phyloP scores from a whole-genome alignment of 2,888 invertebrate species.

The Hoplodrina blanda region DNA sequence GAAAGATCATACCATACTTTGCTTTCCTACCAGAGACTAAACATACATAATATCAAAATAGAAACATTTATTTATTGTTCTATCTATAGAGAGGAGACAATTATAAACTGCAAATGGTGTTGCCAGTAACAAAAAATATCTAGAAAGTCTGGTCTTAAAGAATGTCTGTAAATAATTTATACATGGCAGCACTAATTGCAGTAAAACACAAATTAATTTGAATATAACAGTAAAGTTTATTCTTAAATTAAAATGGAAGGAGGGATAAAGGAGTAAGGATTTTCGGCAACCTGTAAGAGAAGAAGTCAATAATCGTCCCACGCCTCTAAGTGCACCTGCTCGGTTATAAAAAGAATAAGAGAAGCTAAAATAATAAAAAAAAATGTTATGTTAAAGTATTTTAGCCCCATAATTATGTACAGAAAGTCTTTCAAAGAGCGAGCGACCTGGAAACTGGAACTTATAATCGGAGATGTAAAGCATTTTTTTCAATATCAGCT shows the following conservation, averaged over 20 bases:
- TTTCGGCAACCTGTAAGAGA: constrained; percentile 82
- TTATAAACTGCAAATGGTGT: constrained; percentile 37
- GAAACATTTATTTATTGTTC: constrained; percentile 59
- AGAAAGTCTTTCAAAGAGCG: constrained; percentile 12
- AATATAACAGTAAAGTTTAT: constrained; percentile 41
- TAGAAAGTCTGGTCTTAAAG: neutral
- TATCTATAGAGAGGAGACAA: constrained; percentile 46
- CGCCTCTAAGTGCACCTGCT: constrained; percentile 60
- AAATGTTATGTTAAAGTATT: constrained; percentile 43
- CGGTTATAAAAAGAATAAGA: constrained; percentile 65
- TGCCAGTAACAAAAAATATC: constrained; percentile 36
- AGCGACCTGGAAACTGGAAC: neutral
- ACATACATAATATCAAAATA: constrained; percentile 62
- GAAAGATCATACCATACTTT: constrained; percentile 61
- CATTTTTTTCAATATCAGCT: neutral
- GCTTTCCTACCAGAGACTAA: constrained; percentile 61
- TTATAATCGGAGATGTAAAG: neutral
- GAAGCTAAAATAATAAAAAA: constrained; percentile 70
- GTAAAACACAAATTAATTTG: constrained; percentile 58
- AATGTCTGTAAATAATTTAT: neutral
- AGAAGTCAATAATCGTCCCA: constrained; percentile 71
- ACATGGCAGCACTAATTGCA: constrained; percentile 49
- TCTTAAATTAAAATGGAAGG: constrained; percentile 53
- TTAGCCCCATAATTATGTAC: constrained; percentile 34
- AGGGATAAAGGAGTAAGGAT: constrained; percentile 68